Evolutionary conservation across 2,113 vertebrate genomes (phyloP).

Genomic region (Rhombomys opimus): DNA sequence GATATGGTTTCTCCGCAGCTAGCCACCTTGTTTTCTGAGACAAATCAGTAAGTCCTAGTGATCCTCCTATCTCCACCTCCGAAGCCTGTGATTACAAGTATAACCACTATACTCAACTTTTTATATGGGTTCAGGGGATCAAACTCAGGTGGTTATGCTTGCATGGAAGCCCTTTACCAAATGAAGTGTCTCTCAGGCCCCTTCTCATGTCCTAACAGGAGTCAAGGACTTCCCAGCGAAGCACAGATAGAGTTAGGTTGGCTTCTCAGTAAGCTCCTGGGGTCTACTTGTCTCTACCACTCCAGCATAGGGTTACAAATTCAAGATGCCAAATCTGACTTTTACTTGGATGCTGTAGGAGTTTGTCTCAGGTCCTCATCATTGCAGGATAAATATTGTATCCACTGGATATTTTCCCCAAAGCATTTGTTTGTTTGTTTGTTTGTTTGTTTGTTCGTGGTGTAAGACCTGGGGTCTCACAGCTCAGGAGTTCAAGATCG

Average conservation of each 20-base stretch:
- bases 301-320: not conserved
- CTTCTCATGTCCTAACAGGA: not conserved
- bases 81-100: not conserved
- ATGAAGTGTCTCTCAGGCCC: not conserved
- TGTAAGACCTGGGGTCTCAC: no score
- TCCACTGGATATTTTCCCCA: not conserved
- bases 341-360: not conserved
- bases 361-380: not conserved
- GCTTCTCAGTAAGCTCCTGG: not conserved
- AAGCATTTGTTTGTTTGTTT: not conserved
- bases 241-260: no score
- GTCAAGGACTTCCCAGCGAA: not conserved
- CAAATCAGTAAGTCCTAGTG: not conserved
- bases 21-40: not conserved
- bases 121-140: not conserved
- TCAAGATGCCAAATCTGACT: not conserved
- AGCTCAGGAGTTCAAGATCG: no score
- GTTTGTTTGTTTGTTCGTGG: not conserved
- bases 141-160: not conserved
- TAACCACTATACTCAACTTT: not conserved
- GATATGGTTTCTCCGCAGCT: not conserved
- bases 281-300: not conserved
- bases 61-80: not conserved
- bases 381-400: not conserved
- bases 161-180: not conserved